A percentile compares a stretch with the other conserved stretches of the same genome.
Evolutionary conservation across 2,888 invertebrate species (phyloP).

Genomic region (Sisyra terminalis): DNA sequence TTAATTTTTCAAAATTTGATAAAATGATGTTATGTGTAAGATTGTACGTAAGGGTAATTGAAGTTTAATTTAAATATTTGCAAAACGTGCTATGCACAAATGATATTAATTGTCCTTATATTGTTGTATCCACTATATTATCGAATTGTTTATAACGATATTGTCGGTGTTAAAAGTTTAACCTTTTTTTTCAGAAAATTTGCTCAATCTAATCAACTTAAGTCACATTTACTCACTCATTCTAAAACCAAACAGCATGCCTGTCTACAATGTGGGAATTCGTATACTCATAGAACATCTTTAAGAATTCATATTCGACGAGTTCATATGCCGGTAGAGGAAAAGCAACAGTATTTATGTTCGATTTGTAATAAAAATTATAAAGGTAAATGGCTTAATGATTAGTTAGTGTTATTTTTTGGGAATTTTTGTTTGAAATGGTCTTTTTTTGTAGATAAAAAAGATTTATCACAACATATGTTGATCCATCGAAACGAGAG

Average conservation of each 20-base stretch:
- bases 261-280: constrained; percentile 10
- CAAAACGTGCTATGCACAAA: too few species aligned
- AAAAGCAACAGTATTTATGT: constrained; percentile 1
- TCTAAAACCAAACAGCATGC: constrained; percentile 10
- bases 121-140: too few species aligned
- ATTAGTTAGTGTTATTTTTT: too few species aligned
- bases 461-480: constrained; percentile 9
- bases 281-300: constrained; percentile 9
- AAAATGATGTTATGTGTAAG: too few species aligned
- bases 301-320: constrained; percentile 11
- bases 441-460: background rate
- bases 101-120: too few species aligned
- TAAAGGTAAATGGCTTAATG: constrained; percentile 1
- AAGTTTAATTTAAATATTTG: too few species aligned
- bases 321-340: constrained; percentile 7
- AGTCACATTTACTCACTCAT: constrained; percentile 11
- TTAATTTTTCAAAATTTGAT: too few species aligned
- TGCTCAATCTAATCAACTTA: constrained; percentile 11
- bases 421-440: too few species aligned
- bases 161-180: background rate
- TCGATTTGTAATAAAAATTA: constrained; percentile 1
- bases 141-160: too few species aligned
- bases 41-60: too few species aligned
- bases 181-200: constrained; percentile 9
- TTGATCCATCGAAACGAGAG: constrained; percentile 10